Base-by-base conservation (phyloP, 30 jellyfish, hydroid and myxozoan genomes). In the Turritopsis rubra region DNA sequence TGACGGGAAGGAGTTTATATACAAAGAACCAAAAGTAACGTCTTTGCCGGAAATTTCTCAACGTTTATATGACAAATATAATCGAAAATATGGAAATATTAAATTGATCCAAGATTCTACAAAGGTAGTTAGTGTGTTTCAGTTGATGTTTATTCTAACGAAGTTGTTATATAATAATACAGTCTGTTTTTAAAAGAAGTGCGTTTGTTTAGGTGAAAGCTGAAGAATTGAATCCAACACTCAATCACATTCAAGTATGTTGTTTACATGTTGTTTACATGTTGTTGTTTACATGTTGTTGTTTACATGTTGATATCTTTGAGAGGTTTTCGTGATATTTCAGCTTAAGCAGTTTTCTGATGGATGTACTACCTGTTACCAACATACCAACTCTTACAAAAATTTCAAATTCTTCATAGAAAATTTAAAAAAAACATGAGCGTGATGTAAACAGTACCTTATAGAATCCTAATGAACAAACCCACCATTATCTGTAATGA, bases 1-100 rank as follows among this genome's bases (percentile, higher is more conserved):
- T 31, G 98, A 90, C 68, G 99, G 99, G 53, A 90, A 91, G 77
- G 98, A 91, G 75, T 95, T 31, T 71, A 84, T 95, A 73, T 95
- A 95, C 96, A 95, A 95, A 72, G 99, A 95, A 83, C 99, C 99
- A 1, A 90, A 90, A 79, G 84, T 90, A 60, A 95, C 99, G 25
- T 81, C 96, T 23, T 86, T 95, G 17, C 95, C 99, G 18, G 99
- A 87, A 80, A 91, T 95, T 20, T 78, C 96, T 29, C 95, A 86
- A 79, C 95, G 99, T 18, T 86, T 95, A 28, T 81, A 84, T 25
- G 83, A 54, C 29, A 95, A 90, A 73, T 95, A 95, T 87, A 85
- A 86, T 29, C 54, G 29, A 16, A 90, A 91, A 72, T 73, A 84
- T 82, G 98, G 98, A 53, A 95, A 95, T 71, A 95, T 95, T 77